A percentile compares a stretch with the other conserved stretches of the same genome.
Evolutionary conservation across 2,888 invertebrate species (phyloP).

Genomic region (Cryptops parisi): DNA sequence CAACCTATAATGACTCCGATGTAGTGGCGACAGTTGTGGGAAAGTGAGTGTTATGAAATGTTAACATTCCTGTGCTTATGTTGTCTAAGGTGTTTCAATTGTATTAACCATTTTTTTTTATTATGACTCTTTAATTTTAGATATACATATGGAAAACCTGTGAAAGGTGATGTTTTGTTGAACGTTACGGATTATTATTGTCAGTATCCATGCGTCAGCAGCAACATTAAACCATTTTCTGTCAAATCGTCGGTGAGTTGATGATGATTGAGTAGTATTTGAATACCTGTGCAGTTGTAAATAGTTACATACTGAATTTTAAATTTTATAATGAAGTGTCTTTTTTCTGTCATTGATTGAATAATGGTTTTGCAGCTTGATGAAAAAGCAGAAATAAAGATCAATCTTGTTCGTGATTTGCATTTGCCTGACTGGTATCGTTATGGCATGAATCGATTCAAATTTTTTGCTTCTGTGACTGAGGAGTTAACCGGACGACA

Average conservation of each 20-base stretch:
- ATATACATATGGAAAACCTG: slow-evolving; percentile 21
- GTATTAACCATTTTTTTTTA: neutral
- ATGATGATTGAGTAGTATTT: no score
- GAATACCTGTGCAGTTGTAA: neutral
- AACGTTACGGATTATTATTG: slow-evolving; percentile 12
- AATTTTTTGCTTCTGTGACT: slow-evolving; percentile 33
- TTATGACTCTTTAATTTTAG: slow-evolving; percentile 9
- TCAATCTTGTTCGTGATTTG: slow-evolving; percentile 12
- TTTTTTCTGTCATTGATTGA: no score
- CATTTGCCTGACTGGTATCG: slow-evolving; percentile 17
- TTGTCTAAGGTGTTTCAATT: neutral
- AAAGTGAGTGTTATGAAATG: slow-evolving; percentile 26
- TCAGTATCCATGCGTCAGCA: slow-evolving; percentile 5
- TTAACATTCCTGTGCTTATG: neutral
- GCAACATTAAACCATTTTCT: slow-evolving; percentile 6
- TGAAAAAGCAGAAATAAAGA: slow-evolving; percentile 13
- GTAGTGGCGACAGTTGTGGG: slow-evolving; percentile 33
- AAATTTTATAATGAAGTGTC: neutral
- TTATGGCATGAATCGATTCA: slow-evolving; percentile 24
- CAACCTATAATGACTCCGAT: slow-evolving; percentile 29
- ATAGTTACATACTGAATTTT: neutral
- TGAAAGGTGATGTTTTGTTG: slow-evolving; percentile 14
- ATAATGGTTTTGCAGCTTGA: slow-evolving; percentile 16
- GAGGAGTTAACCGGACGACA: slow-evolving; percentile 32
- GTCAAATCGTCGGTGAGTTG: slow-evolving; percentile 5